Evolutionary conservation across 2,113 vertebrate species (phyloP).

Genomic region (Dunckerocampus dactyliophorus): DNA sequence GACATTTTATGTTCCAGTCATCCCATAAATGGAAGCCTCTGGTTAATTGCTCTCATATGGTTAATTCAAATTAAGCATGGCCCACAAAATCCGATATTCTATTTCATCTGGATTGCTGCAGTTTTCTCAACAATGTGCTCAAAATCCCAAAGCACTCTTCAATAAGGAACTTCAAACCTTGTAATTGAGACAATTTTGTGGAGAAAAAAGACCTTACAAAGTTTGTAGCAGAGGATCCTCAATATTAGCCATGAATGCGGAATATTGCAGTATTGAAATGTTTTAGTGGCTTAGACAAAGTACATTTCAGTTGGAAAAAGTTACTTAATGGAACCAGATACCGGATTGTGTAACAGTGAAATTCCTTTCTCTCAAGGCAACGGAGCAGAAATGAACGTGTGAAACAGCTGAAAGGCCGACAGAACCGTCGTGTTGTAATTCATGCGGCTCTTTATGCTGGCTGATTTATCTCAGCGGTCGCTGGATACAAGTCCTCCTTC

Average conservation of each 20-base stretch:
- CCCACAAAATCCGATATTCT: conserved; percentile 67
- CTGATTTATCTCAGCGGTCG: conserved; percentile 60
- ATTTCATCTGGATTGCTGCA: conserved; percentile 65
- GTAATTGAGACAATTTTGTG: conserved; percentile 46
- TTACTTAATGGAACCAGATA: conserved; percentile 67
- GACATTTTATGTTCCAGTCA: conserved; percentile 62
- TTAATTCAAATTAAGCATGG: conserved; percentile 72
- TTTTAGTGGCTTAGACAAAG: conserved; percentile 60
- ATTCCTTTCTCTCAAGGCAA: conserved; percentile 47
- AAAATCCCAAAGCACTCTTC: conserved; percentile 49
- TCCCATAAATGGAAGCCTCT: conserved; percentile 58
- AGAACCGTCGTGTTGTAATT: conserved; percentile 61
- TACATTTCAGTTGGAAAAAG: conserved; percentile 56
- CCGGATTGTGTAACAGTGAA: conserved; percentile 54
- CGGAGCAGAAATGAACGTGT: conserved; percentile 51
- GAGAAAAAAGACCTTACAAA: conserved; percentile 13
- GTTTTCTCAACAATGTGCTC: conserved; percentile 55
- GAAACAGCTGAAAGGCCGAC: conserved; percentile 60
- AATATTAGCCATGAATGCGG: conserved; percentile 49
- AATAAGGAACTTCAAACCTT: conserved; percentile 56
- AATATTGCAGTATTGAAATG: conserved; percentile 52
- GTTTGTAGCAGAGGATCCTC: conserved; percentile 61
- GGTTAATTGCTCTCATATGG: conserved; percentile 72
- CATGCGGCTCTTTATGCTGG: conserved; percentile 46
- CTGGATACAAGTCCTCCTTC: conserved; percentile 59